Evolutionary conservation across 2,113 vertebrate species (phyloP).

Genomic region (Nibea albiflora): DNA sequence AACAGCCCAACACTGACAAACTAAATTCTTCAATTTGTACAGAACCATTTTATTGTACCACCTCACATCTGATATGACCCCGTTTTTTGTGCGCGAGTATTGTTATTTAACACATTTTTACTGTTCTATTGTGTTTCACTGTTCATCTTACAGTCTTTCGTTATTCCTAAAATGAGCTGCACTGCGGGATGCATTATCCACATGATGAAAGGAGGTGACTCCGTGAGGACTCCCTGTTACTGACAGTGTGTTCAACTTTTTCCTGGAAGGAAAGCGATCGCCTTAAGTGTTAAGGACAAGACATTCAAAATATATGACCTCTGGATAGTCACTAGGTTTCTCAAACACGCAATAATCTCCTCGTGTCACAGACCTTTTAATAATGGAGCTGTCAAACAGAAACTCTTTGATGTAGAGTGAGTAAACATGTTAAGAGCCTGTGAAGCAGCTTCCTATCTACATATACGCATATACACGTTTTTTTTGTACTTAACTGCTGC

Average conservation of each 20-base stretch:
- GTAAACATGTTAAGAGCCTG: slow-evolving; percentile 2
- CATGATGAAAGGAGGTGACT: slow-evolving; percentile 3
- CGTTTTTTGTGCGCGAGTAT: neutral
- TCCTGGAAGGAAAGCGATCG: neutral
- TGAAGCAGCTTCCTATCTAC: slow-evolving; percentile 1
- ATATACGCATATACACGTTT: neutral
- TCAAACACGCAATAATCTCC: neutral
- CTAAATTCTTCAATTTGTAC: neutral
- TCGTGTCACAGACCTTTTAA: slow-evolving; percentile 7
- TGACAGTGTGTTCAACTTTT: neutral
- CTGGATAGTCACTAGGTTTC: slow-evolving; percentile 6
- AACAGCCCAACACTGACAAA: neutral
- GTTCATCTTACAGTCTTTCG: neutral
- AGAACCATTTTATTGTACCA: too few relatives aligned
- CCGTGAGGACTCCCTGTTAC: too few relatives aligned
- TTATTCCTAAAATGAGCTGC: neutral
- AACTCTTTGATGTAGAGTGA: neutral
- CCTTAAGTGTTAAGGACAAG: neutral
- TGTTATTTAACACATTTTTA: neutral
- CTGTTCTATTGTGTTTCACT: neutral
- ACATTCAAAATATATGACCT: neutral
- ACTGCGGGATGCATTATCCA: slow-evolving; percentile 1
- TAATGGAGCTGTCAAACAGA: neutral
- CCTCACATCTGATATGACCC: too few relatives aligned
- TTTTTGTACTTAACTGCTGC: neutral